These are phyloP conservation scores for Ostrea edulis DNA, from an alignment of 1,140 invertebrate genomes.

Conservation along the genomic window DNA sequence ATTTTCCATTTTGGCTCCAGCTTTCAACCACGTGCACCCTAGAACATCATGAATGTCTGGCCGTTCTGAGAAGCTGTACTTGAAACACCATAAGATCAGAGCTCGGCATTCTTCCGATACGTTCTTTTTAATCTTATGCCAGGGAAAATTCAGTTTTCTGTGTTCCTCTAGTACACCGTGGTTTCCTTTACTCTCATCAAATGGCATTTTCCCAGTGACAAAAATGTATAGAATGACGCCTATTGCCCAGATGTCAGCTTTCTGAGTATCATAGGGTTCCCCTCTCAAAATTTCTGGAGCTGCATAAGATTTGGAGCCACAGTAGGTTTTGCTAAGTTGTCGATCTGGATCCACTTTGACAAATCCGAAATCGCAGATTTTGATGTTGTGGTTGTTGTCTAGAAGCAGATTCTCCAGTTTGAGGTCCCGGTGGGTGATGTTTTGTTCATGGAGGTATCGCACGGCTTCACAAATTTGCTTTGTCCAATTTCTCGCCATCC, in stretches of 20 bases:
- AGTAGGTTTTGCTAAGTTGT: constrained; percentile 83
- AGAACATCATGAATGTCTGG: constrained; percentile 69
- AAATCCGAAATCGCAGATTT: constrained; percentile 94
- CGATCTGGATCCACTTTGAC: constrained; percentile 72
- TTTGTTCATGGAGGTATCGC: constrained; percentile 90
- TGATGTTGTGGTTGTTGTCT: constrained; percentile 89
- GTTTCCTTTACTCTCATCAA: constrained; percentile 78
- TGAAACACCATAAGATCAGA: constrained; percentile 71
- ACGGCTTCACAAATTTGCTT: constrained; percentile 82
- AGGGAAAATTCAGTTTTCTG: constrained; percentile 73
- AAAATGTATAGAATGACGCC: constrained; percentile 79
- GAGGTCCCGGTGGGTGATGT: constrained; percentile 91
- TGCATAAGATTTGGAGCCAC: constrained; percentile 86
- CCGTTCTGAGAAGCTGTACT: constrained; percentile 64
- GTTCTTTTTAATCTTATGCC: constrained; percentile 73
- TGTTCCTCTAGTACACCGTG: constrained; percentile 76
- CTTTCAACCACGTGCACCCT: constrained; percentile 65
- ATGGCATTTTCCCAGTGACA: constrained; percentile 79
- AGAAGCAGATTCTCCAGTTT: constrained; percentile 95
- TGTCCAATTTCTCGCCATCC: constrained; percentile 71
- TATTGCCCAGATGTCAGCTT: constrained; percentile 79
- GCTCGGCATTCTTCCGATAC: constrained; percentile 66
- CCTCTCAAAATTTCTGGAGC: constrained; percentile 86
- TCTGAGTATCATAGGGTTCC: constrained; percentile 77
- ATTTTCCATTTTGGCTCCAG: constrained; percentile 53